Conservation (phyloP, 2,113 vertebrate species). For the Monarcha castaneiventris region DNA sequence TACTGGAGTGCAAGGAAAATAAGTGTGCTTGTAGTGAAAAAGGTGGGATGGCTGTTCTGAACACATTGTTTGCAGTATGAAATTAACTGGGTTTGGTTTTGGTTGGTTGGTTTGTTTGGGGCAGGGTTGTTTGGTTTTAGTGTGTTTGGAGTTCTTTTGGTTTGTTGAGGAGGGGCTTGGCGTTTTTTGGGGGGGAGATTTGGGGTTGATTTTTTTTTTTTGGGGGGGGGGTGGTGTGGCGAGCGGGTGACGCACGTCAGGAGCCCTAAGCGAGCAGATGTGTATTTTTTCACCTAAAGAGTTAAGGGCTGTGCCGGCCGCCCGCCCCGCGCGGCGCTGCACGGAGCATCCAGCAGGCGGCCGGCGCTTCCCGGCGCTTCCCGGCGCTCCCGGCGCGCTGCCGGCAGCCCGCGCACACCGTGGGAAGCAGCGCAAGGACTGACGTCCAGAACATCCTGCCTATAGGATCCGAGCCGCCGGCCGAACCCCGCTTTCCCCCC, state of each 20-base stretch:
- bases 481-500: constrained; percentile 50
- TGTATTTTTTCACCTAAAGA: not conserved
- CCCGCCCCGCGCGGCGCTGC: constrained; percentile 20
- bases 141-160: not conserved
- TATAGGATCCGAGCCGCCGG: constrained; percentile 64
- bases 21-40: not conserved
- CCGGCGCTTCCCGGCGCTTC: not conserved
- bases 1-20: not conserved
- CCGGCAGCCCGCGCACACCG: not conserved
- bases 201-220: not conserved
- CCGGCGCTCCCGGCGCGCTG: not conserved
- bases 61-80: not conserved
- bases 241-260: not conserved
- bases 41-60: not conserved
- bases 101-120: not conserved
- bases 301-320: not conserved
- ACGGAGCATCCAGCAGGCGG: constrained; percentile 73
- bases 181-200: no score
- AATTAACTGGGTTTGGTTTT: not conserved
- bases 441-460: constrained; percentile 68
- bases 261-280: not conserved
- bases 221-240: not conserved
- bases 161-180: not conserved
- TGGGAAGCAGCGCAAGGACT: constrained; percentile 36
- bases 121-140: not conserved